A percentile compares a stretch with the other conserved stretches of the same genome.
Evolutionary conservation across 2,113 vertebrate species (phyloP).

Genomic region (Nannospalax galili): DNA sequence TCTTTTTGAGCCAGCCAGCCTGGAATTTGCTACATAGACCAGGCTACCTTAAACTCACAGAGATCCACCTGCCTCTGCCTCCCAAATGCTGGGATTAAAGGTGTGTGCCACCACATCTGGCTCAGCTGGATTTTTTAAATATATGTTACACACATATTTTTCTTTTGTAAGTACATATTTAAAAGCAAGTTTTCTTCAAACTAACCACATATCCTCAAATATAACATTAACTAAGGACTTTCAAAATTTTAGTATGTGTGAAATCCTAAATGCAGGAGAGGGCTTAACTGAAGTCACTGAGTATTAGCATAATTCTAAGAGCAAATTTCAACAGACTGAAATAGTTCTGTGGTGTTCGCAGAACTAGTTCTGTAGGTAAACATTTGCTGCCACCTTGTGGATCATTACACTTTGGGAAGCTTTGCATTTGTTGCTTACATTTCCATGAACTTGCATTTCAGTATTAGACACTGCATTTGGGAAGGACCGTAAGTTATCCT

Average conservation of each 20-base stretch:
- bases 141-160: neutral
- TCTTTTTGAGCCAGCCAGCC: too few species aligned
- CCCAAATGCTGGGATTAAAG: too few species aligned
- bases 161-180: neutral
- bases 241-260: slow-evolving; percentile 5
- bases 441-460: too few species aligned
- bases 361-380: slow-evolving; percentile 61
- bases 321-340: slow-evolving; percentile 25
- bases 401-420: slow-evolving; percentile 44
- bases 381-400: slow-evolving; percentile 81
- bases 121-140: neutral
- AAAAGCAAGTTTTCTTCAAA: slow-evolving; percentile 34
- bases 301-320: slow-evolving; percentile 39
- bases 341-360: neutral
- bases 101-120: too few species aligned
- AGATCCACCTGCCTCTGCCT: too few species aligned
- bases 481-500: too few species aligned
- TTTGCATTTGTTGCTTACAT: slow-evolving; percentile 34
- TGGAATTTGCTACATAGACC: too few species aligned
- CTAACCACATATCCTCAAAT: slow-evolving; percentile 32
- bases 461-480: too few species aligned
- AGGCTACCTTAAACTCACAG: too few species aligned
- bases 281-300: neutral
- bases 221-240: neutral
- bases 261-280: slow-evolving; percentile 29